These are phyloP conservation scores for Eonycteris spelaea DNA, from an alignment of 2,113 vertebrate genomes.

Conservation along the genomic window DNA sequence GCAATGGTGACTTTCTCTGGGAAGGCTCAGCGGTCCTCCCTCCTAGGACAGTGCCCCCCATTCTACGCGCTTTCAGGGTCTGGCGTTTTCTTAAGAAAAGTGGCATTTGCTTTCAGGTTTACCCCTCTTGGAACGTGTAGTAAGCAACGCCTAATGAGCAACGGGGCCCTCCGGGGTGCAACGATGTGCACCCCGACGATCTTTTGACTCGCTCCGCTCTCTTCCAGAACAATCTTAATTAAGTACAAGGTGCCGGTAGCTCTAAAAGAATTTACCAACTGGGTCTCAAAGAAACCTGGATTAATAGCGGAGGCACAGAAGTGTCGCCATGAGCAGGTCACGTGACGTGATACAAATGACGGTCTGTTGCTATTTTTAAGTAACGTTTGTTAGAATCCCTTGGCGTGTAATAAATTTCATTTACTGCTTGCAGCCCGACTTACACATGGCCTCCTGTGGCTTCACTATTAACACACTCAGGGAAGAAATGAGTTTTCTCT, in stretches of 20 bases:
- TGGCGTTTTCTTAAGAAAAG: conserved; percentile 13
- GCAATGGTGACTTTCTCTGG: neutral
- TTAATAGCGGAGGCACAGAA: conserved; percentile 53
- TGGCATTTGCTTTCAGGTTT: conserved; percentile 30
- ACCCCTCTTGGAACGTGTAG: conserved; percentile 17
- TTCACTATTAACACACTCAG: conserved; percentile 61
- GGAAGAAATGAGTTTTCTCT: conserved; percentile 63
- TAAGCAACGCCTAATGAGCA: neutral
- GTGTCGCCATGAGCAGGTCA: conserved; percentile 51
- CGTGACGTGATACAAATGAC: conserved; percentile 67
- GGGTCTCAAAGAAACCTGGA: conserved; percentile 65
- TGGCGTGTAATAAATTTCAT: conserved; percentile 59
- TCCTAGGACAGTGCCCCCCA: neutral
- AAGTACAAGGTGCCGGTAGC: conserved; percentile 48
- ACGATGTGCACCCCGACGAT: neutral
- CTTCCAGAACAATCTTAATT: conserved; percentile 68
- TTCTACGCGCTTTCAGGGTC: neutral
- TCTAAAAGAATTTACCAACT: conserved; percentile 58
- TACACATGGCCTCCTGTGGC: conserved; percentile 65
- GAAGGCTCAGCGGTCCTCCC: too few species aligned
- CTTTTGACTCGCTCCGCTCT: conserved; percentile 37
- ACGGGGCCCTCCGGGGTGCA: neutral
- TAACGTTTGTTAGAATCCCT: conserved; percentile 55
- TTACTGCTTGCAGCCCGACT: conserved; percentile 14
- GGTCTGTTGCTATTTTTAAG: conserved; percentile 75